Percentiles rank a stretch among this genome's conserved stretches.
phyloP scores from a whole-genome alignment of 2,888 invertebrate genomes.

The Trachelus stipa region DNA sequence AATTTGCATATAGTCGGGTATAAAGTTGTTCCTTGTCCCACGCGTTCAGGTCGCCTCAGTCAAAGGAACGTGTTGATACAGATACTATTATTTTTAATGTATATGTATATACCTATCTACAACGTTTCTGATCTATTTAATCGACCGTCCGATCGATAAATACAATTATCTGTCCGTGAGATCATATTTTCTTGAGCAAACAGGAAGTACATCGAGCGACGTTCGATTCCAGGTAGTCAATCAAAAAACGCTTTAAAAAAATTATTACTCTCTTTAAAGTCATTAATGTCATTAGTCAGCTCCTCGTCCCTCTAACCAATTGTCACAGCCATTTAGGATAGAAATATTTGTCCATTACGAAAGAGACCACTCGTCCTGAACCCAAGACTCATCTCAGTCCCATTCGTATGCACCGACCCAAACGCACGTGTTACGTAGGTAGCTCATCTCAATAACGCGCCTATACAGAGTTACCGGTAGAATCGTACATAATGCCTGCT shows the following conservation, averaged over 20 bases:
- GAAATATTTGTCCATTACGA: not conserved
- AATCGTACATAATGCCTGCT: not conserved
- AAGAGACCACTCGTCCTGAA: not conserved
- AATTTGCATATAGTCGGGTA: not conserved
- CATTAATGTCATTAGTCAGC: not conserved
- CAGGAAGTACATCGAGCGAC: not conserved
- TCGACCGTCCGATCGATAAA: not conserved
- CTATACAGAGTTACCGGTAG: not conserved
- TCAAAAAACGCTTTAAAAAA: not conserved
- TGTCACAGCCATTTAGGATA: not conserved
- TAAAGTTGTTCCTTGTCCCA: slow-evolving; percentile 2
- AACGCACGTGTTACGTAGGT: not conserved
- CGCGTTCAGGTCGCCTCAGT: not conserved
- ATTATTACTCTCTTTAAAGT: not conserved
- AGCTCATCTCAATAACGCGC: not conserved
- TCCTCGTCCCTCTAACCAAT: not conserved
- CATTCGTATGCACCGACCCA: not conserved
- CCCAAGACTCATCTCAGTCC: not conserved
- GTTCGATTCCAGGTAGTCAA: not conserved
- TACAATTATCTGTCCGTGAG: not conserved
- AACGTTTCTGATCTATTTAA: not conserved
- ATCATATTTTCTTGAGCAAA: not conserved
- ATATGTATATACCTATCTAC: not conserved
- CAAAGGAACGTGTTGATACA: not conserved
- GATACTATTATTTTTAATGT: not conserved